Conservation (phyloP, 2,797 vertebrate genomes). For the Holocentrus rufus region DNA sequence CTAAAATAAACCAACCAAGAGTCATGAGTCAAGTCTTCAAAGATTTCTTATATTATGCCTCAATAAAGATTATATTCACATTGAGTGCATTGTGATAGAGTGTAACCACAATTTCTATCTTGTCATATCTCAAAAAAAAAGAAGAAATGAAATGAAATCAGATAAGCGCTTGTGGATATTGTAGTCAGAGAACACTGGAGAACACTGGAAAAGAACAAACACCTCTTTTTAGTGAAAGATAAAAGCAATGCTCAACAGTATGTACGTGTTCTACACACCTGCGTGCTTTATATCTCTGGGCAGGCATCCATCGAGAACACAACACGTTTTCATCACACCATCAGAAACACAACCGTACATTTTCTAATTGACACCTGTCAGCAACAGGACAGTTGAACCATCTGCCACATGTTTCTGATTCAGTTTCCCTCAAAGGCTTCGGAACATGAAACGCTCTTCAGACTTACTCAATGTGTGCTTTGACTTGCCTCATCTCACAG, state of each 20-base stretch:
- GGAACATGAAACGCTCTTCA: slow-evolving; percentile 20
- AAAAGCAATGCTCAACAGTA: background rate
- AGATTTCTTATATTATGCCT: too few species aligned
- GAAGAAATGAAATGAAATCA: too few species aligned
- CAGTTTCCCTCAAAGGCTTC: background rate
- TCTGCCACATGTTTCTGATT: slow-evolving; percentile 5
- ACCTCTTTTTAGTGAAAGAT: background rate
- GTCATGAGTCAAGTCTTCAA: too few species aligned
- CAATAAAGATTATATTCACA: too few species aligned
- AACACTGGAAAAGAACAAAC: too few species aligned
- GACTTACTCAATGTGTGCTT: background rate
- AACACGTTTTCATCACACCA: background rate
- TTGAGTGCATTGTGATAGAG: too few species aligned
- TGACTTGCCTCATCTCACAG: slow-evolving; percentile 1
- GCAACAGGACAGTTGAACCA: slow-evolving; percentile 1
- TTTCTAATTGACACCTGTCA: slow-evolving; percentile 14
- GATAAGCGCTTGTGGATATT: too few species aligned
- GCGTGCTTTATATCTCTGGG: background rate
- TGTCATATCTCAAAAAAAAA: too few species aligned
- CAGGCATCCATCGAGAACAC: background rate
- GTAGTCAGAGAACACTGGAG: too few species aligned
- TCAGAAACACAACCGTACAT: slow-evolving; percentile 7
- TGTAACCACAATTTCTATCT: too few species aligned
- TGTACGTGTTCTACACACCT: background rate
- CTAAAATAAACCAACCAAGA: too few species aligned